phyloP scores from a whole-genome alignment of 2,113 vertebrate species.

The Psophia crepitans region DNA sequence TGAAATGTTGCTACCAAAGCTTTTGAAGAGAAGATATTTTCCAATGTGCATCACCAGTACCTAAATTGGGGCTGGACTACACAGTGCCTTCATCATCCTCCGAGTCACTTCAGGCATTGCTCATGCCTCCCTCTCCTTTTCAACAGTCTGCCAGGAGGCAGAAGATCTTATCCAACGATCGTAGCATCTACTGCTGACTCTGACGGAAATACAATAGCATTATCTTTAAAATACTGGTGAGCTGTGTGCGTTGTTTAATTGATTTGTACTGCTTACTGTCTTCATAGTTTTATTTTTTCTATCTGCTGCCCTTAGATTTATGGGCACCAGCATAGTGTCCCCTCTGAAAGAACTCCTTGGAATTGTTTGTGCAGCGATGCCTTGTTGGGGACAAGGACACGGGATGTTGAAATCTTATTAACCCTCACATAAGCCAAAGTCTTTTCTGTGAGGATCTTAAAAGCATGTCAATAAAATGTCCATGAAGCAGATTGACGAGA shows the following conservation, averaged over 20 bases:
- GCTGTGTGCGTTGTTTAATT: neutral
- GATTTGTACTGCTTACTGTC: neutral
- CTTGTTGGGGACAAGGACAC: neutral
- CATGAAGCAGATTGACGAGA: neutral
- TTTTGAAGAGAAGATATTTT: neutral
- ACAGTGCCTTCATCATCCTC: neutral
- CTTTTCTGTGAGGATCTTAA: neutral
- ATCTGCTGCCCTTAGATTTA: neutral
- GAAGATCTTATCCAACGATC: neutral
- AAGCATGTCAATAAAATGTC: neutral
- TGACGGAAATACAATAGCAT: neutral
- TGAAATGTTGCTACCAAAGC: neutral
- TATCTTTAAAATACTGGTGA: neutral
- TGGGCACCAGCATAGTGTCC: neutral
- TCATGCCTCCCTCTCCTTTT: neutral
- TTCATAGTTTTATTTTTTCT: conserved; percentile 9
- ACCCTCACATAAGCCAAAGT: neutral
- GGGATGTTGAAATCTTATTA: neutral
- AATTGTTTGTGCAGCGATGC: neutral
- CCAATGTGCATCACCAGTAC: neutral
- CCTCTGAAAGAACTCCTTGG: neutral
- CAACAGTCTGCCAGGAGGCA: neutral
- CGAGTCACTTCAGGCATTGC: neutral
- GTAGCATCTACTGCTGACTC: neutral
- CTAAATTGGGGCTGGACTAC: neutral